These are phyloP conservation scores for Habroteleia sp. DNA, from an alignment of 2,888 invertebrate species.

Conservation along the genomic window DNA sequence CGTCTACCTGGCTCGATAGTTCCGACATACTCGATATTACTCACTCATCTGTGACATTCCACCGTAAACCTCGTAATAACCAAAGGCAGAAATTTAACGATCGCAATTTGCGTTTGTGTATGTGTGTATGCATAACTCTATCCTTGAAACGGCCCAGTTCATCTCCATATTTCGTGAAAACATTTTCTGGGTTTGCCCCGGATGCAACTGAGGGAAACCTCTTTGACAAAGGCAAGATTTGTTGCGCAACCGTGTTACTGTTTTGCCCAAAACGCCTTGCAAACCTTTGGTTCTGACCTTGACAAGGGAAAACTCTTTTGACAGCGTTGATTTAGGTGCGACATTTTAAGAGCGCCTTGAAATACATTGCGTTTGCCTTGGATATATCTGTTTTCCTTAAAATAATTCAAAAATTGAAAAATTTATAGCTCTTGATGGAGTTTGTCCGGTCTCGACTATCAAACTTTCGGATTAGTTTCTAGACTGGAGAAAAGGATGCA, in stretches of 20 bases:
- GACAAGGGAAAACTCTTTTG: conserved; percentile 18
- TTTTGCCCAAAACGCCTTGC: conserved; percentile 1
- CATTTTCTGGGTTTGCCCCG: conserved; percentile 12
- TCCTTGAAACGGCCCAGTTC: conserved; percentile 6
- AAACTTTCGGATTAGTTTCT: conserved; percentile 2
- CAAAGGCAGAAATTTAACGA: conserved; percentile 29
- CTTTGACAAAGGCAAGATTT: conserved; percentile 33
- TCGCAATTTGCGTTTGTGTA: too few species aligned
- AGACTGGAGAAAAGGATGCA: conserved; percentile 12
- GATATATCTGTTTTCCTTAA: conserved; percentile 14
- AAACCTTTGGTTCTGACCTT: conserved; percentile 31
- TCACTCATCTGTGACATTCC: conserved; percentile 31
- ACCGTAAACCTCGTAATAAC: conserved; percentile 30
- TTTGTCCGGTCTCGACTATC: conserved; percentile 28
- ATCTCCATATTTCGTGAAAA: conserved; percentile 37
- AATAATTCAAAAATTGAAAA: conserved; percentile 14
- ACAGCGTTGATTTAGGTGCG: conserved; percentile 21
- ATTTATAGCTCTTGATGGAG: conserved; percentile 30
- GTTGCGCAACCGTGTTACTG: conserved; percentile 6
- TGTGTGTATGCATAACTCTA: conserved; percentile 33
- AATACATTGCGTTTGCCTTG: conserved; percentile 27
- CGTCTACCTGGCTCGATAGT: not conserved
- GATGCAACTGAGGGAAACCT: conserved; percentile 1
- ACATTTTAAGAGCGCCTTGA: conserved; percentile 23
- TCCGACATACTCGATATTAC: not conserved